Evolutionary conservation across 1,140 invertebrate species (phyloP), one percentile per base, ranked within the genome.

Genomic region (Bombus picipes): DNA sequence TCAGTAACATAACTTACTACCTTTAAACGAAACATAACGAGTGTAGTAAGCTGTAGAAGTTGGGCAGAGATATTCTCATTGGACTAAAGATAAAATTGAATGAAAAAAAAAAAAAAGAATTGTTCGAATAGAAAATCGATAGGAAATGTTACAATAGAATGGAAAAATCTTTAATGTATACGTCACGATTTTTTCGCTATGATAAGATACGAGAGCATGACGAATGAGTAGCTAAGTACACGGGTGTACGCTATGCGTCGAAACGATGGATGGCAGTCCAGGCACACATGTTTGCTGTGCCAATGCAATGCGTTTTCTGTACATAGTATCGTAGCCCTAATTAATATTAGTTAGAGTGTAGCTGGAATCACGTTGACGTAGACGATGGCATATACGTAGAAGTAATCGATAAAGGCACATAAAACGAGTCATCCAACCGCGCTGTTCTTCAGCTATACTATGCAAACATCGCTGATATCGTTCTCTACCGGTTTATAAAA

Each of bases 251-350:
- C 6, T 43, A 71, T n/a, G 37, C 71, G n/a, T 37, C 53, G 62
- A n/a, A 87, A 37, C 32, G 47, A 37, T 77, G 75, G 77, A 79
- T 88, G 89, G 91, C 88, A 91, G 91, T 91, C 91, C 88, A 66
- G 90, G 86, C 81, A 80, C 86, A 83, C 89, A 90, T 86, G 85
- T 91, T 91, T 92, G 89, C 86, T 88, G 91, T 92, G 91, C 91
- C 91, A 92, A 92, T 88, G 87, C 90, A 90, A 91, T 89, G 85
- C 91, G 87, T 92, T 92, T 91, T 92, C 90, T 92, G 89, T 92
- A 90, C 81, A 92, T 92, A 93, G 59, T 77, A 88, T 75, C 85
- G 87, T 91, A 90, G 88, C 87, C 68, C 81, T 88, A 87, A 91
- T 88, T 88, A 88, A 88, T 68, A 81, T 72, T 88, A 88, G 81